Base-by-base conservation (phyloP, 2,113 vertebrate species). In the Corythoichthys haematopterus region DNA sequence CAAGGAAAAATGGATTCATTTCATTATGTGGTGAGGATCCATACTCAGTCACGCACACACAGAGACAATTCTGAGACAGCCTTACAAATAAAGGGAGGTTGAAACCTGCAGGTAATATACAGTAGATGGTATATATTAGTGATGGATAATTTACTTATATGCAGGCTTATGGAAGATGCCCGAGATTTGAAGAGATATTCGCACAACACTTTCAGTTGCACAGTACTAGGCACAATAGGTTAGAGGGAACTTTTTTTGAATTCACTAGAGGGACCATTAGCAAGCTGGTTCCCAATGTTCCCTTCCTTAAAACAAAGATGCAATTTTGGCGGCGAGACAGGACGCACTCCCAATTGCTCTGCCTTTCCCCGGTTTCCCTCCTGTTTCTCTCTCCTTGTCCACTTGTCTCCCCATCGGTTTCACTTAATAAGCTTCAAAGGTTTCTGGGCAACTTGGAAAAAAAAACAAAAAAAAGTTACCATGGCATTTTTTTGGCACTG, bases 401-500 rank as follows among this genome's bases (percentile, higher is more conserved):
- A 81, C 89, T 85, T 86, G 68, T 87, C 78, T 84, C 77, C 83
- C 81, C 79, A 81, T 86, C 89, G 87, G 87, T 90, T 91, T 87
- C 87, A 88, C 84, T 90, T 90, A 91, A 89, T 91, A 92, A 90
- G 88, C 87, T 90, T 88, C 89, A 92, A 91, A 91, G 80, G 86
- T 88, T 89, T 91, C 90, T 90, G 89, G 89, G 90, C 89, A 91
- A 90, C 90, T 71, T 85, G 82, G 78, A 72, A 82, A 70, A 64
- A 45, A 78, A 80, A 81, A 71, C 63, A 45, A 71, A 80, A 85
- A 89, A 90, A 88, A 88, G 89, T 91, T 87, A 89, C 91, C 89
- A 91, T 92, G 91, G 89, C 88, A 89, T 91, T 90, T 92, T 81
- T 90, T 92, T 92, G 91, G 91, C 91, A 91, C 87, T 78, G 64